Base-by-base conservation (phyloP, 2,113 vertebrate species). In the Gallinago undulata region DNA sequence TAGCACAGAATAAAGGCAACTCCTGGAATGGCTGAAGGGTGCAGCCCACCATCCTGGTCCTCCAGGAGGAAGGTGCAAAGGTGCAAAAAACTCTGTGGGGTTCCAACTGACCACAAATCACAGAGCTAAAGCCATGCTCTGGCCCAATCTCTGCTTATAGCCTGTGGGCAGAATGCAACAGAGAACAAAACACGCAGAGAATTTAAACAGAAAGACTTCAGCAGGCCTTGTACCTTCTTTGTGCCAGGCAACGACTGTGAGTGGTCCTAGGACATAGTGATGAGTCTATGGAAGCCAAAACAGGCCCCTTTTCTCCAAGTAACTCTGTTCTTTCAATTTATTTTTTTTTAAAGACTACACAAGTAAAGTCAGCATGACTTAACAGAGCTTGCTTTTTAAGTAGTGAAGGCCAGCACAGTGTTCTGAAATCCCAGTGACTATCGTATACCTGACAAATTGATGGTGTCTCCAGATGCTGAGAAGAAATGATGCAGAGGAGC, bases 71-170 rank as follows among this genome's bases (percentile, higher is more conserved):
- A 64, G 27, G 62, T 41, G 39, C 27, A 64, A 87, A 84, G 17
- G 19, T 79, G 19, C 18, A 59, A 63, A 63, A 83, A 88, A 23
- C 19, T 45, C 47, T 50, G 28, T 2, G 13, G 17, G 18, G 2
- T 50, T 73, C 69, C 28, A 83, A 23, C 2, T 62, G 76, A 64
- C 9, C 10, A 35, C 89, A 80, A 37, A 68, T 67, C 11, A 23
- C 57, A 45, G 21, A 60, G 31, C 48, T 19, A 60, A 82, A 60
- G 25, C 14, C 22, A 6, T 50, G 19, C 28, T 70, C 60, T 82
- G 62, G 19, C 12, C 0, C 0, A 0, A 10, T 60, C 9, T 73
- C 23, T 86, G 59, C 83, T 72, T 7, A 2, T 50, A 80, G 15
- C 21, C 55, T 56, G 16, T n/a, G 31, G 41, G 24, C 13, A 84